phyloP scores from a whole-genome alignment of 2,888 invertebrate genomes.

The Teleogryllus oceanicus region DNA sequence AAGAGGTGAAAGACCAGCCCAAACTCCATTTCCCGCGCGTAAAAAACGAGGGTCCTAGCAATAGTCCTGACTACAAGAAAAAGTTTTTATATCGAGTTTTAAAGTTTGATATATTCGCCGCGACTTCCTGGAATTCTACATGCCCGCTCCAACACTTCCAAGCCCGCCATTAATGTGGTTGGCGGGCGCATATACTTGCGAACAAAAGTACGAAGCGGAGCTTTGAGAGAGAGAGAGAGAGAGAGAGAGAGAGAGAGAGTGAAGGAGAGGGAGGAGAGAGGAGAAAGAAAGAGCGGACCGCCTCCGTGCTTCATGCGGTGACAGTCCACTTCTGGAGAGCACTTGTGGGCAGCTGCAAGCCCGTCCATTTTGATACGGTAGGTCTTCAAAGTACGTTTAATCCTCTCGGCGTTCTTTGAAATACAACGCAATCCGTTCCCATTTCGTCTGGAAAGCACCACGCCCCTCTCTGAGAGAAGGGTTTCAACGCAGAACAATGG shows the following conservation, averaged over 20 bases:
- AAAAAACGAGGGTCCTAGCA: not conserved
- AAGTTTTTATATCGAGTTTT: constrained; percentile 10
- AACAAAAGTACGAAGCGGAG: not conserved
- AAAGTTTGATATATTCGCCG: constrained; percentile 1
- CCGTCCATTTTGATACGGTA: no score
- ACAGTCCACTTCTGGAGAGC: no score
- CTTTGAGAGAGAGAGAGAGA: not conserved
- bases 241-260: no score
- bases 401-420: no score
- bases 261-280: no score
- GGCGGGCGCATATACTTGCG: not conserved
- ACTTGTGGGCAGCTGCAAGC: no score
- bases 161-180: not conserved
- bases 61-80: not conserved
- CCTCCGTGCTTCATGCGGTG: no score
- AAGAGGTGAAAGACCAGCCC: not conserved
- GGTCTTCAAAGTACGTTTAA: no score
- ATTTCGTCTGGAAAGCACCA: no score
- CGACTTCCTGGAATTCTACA: constrained; percentile 1
- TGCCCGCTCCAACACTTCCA: not conserved
- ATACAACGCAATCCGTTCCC: no score
- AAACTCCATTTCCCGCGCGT: not conserved
- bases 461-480: no score
- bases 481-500: not conserved
- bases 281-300: no score